These are phyloP conservation scores for Ciconia maguari DNA, from an alignment of 2,113 vertebrate species.

Conservation along the genomic window DNA sequence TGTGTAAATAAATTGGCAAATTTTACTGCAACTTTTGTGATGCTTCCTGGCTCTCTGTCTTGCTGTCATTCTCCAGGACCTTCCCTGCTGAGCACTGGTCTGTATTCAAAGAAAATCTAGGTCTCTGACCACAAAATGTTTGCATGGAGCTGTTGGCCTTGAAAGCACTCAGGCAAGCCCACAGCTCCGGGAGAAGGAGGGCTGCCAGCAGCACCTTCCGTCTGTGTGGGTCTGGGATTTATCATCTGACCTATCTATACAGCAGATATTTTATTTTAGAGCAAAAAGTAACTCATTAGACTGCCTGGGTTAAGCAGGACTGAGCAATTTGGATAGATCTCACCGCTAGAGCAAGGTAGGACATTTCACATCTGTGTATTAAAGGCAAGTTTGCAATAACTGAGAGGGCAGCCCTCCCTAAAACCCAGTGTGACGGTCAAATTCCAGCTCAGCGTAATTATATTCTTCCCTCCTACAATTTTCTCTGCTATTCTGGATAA, in stretches of 20 bases:
- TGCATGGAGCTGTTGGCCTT: not conserved
- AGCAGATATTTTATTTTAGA: not conserved
- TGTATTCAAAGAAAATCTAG: not conserved
- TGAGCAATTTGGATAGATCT: not conserved
- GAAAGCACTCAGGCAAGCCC: not conserved
- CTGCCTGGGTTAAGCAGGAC: not conserved
- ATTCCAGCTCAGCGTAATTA: not conserved
- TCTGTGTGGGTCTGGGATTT: not conserved
- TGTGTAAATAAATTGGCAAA: constrained; percentile 35
- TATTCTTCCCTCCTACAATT: not conserved
- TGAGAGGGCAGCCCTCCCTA: not conserved
- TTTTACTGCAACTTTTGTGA: constrained; percentile 25
- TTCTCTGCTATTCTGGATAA: not conserved
- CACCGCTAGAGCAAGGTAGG: not conserved
- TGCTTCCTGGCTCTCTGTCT: not conserved
- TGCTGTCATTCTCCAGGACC: not conserved
- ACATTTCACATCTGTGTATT: not conserved
- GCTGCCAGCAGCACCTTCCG: not conserved
- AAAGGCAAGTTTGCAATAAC: not conserved
- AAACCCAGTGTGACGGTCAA: not conserved
- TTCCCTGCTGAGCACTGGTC: constrained; percentile 16
- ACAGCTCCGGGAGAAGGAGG: not conserved
- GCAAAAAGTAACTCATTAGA: not conserved
- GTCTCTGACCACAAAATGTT: not conserved
- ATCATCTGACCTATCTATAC: not conserved